Conservation (phyloP, 2,113 vertebrate species). For the Erythrocercus mccallii region DNA sequence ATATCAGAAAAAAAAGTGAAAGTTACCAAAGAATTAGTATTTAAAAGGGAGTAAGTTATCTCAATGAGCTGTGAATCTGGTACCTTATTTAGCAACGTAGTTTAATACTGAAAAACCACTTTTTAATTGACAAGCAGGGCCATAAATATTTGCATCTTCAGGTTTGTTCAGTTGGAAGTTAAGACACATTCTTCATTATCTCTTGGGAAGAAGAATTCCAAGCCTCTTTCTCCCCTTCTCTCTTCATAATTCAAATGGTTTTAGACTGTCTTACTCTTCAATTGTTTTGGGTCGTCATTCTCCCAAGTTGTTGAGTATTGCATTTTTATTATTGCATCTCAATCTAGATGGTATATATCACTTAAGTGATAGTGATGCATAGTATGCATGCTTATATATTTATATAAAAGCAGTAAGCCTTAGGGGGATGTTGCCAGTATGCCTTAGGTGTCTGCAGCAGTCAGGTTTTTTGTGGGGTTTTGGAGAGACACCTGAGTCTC, state of each 20-base stretch:
- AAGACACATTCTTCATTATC: background rate
- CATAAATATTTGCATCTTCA: background rate
- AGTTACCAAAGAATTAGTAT: background rate
- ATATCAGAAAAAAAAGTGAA: background rate
- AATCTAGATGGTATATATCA: background rate
- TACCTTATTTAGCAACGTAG: background rate
- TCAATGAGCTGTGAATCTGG: background rate
- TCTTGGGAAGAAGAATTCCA: background rate
- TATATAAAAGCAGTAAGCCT: background rate
- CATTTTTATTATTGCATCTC: background rate
- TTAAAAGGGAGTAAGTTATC: background rate
- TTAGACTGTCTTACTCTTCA: background rate
- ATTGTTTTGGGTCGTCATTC: background rate
- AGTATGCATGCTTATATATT: background rate
- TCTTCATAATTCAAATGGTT: background rate
- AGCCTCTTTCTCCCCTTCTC: background rate
- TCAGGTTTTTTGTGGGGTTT: background rate
- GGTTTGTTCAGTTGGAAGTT: background rate
- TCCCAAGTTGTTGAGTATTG: background rate
- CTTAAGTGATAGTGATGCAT: background rate
- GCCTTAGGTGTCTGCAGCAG: background rate
- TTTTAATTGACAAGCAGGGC: background rate
- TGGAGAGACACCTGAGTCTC: background rate
- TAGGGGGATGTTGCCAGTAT: background rate
- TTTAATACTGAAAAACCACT: background rate